Evolutionary conservation across 2,888 invertebrate genomes (phyloP).

Genomic region (Platynereis dumerilii): DNA sequence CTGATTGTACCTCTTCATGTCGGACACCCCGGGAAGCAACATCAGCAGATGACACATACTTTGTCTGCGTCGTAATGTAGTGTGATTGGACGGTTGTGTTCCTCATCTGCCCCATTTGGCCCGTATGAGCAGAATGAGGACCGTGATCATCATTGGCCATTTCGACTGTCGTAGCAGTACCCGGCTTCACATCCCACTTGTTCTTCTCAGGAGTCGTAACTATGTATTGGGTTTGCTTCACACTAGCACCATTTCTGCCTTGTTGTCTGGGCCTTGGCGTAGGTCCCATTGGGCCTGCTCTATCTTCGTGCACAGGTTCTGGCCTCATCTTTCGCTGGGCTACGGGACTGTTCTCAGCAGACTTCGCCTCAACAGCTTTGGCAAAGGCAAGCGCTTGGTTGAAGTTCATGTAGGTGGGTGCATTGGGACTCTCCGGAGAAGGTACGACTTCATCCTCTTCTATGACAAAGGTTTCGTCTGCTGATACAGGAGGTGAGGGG

Average conservation of each 20-base stretch:
- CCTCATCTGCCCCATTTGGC: background rate
- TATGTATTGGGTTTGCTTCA: background rate
- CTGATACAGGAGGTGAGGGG: background rate
- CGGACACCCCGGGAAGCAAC: constrained; percentile 10
- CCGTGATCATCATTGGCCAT: background rate
- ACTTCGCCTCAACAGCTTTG: background rate
- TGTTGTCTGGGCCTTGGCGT: background rate
- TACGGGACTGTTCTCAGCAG: background rate
- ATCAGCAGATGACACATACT: constrained; percentile 14
- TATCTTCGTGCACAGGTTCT: background rate
- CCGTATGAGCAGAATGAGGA: background rate
- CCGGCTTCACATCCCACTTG: constrained; percentile 12
- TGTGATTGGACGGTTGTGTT: background rate
- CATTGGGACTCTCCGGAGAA: constrained; percentile 28
- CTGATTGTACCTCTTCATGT: constrained; percentile 8
- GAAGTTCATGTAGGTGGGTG: constrained; percentile 29
- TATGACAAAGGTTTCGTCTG: background rate
- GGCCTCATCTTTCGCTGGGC: background rate
- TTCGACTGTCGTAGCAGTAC: constrained; percentile 7
- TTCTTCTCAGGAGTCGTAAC: constrained; percentile 16
- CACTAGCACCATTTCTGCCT: background rate
- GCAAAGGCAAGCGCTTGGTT: constrained; percentile 26
- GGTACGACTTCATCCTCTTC: constrained; percentile 14
- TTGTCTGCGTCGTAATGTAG: constrained; percentile 1
- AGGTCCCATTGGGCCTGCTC: too few relatives aligned